Conservation (phyloP, 2,888 invertebrate genomes). For the Drosophila mimica region DNA sequence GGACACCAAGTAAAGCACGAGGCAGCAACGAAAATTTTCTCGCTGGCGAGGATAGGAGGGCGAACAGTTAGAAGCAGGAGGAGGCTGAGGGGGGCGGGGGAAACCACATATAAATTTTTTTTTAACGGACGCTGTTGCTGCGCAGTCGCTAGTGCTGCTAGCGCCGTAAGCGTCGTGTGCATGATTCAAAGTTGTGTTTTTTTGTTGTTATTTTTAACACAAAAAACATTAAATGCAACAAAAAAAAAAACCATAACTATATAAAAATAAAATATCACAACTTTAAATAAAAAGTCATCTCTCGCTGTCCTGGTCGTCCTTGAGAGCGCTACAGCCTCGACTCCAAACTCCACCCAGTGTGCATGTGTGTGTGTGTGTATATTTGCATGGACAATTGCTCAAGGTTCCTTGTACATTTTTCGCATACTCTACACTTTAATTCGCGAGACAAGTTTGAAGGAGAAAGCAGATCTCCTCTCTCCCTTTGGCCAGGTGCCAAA, state of each 20-base stretch:
- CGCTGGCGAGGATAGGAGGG: slow-evolving; percentile 40
- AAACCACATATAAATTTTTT: slow-evolving; percentile 18
- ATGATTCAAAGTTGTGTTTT: slow-evolving; percentile 42
- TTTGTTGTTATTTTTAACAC: slow-evolving; percentile 8
- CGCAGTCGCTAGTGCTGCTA: slow-evolving; percentile 68
- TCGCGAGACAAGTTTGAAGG: slow-evolving; percentile 12
- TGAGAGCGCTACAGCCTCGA: slow-evolving; percentile 39
- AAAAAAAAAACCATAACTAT: neutral
- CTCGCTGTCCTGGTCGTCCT: slow-evolving; percentile 34
- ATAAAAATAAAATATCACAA: neutral
- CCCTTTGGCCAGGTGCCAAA: neutral
- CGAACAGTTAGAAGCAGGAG: slow-evolving; percentile 15
- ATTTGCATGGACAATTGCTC: slow-evolving; percentile 53
- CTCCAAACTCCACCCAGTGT: slow-evolving; percentile 44
- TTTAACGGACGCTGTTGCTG: slow-evolving; percentile 67
- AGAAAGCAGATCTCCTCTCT: slow-evolving; percentile 4
- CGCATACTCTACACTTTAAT: slow-evolving; percentile 1
- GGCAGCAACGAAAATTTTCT: slow-evolving; percentile 67
- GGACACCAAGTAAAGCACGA: slow-evolving; percentile 59
- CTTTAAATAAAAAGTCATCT: slow-evolving; percentile 1
- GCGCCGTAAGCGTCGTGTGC: slow-evolving; percentile 55
- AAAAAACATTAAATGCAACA: slow-evolving; percentile 12
- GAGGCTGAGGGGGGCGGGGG: slow-evolving; percentile 8
- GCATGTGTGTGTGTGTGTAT: slow-evolving; percentile 20
- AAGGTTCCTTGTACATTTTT: slow-evolving; percentile 33